Percentiles rank a stretch among this genome's conserved stretches.
Evolutionary conservation across 2,113 vertebrate species (phyloP).

Genomic region (Equus przewalskii): DNA sequence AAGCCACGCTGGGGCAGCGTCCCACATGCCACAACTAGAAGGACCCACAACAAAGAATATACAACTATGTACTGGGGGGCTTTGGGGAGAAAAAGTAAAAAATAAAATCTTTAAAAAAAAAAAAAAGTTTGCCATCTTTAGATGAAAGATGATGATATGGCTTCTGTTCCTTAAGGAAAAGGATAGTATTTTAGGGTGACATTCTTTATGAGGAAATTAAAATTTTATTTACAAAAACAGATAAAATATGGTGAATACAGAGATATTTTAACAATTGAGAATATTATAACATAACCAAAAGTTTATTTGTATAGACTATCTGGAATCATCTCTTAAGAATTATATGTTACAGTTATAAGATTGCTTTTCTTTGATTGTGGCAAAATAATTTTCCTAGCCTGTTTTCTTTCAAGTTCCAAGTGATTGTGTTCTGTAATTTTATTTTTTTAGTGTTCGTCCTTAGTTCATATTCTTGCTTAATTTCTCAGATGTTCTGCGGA

Average conservation of each 20-base stretch:
- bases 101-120: not conserved
- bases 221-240: slow-evolving; percentile 11
- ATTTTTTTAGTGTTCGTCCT: slow-evolving; percentile 16
- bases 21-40: too few relatives aligned
- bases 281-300: slow-evolving; percentile 25
- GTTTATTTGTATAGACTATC: slow-evolving; percentile 22
- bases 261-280: slow-evolving; percentile 18
- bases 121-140: not conserved
- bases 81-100: too few relatives aligned
- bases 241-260: not conserved
- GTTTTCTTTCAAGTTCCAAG: slow-evolving; percentile 52
- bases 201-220: slow-evolving; percentile 21
- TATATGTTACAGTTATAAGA: not conserved
- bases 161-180: not conserved
- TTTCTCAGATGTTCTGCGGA: slow-evolving; percentile 24
- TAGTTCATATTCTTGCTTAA: not conserved
- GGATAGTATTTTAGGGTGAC: not conserved
- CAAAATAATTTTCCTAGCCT: slow-evolving; percentile 57
- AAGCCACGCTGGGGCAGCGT: too few relatives aligned
- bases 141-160: not conserved
- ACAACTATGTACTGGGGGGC: too few relatives aligned
- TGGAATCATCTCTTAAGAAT: slow-evolving; percentile 53
- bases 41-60: too few relatives aligned
- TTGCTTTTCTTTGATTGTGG: slow-evolving; percentile 47
- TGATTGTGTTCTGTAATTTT: slow-evolving; percentile 32